phyloP scores from a whole-genome alignment of 2,113 vertebrate species.

The Stictonetta naevosa region DNA sequence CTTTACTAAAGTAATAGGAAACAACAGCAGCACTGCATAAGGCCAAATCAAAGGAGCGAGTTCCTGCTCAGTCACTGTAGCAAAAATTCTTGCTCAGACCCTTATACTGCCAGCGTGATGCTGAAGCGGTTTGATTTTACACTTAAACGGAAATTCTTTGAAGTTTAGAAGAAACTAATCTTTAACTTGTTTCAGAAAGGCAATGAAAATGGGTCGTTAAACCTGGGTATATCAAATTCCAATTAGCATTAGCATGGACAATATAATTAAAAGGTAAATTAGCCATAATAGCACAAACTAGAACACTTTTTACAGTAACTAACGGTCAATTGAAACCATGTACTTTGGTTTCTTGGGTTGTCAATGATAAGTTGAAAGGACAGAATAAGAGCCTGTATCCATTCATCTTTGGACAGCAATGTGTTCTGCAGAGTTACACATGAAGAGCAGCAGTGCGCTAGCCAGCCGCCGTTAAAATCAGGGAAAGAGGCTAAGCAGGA shows the following conservation, averaged over 20 bases:
- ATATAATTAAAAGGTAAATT: constrained; percentile 77
- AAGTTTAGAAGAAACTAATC: constrained; percentile 71
- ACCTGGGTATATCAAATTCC: constrained; percentile 70
- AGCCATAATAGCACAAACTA: constrained; percentile 59
- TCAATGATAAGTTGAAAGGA: constrained; percentile 57
- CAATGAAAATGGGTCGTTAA: constrained; percentile 70
- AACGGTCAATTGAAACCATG: constrained; percentile 68
- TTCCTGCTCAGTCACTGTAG: constrained; percentile 49
- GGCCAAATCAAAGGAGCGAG: constrained; percentile 10
- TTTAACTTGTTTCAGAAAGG: constrained; percentile 66
- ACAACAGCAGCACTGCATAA: constrained; percentile 15
- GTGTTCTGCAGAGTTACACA: constrained; percentile 46
- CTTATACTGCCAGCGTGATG: constrained; percentile 40
- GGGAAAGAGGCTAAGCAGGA: background rate
- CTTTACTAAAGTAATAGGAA: background rate
- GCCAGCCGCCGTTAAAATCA: background rate
- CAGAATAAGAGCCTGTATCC: constrained; percentile 30
- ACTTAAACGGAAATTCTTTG: constrained; percentile 66
- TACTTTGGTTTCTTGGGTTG: constrained; percentile 58
- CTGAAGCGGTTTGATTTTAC: constrained; percentile 67
- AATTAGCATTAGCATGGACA: constrained; percentile 71
- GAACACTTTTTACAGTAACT: constrained; percentile 68
- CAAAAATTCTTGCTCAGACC: constrained; percentile 39
- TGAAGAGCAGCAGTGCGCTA: background rate
- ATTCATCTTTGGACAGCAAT: constrained; percentile 51